phyloP scores from a whole-genome alignment of 2,888 invertebrate species.

The Lutraria lutraria region DNA sequence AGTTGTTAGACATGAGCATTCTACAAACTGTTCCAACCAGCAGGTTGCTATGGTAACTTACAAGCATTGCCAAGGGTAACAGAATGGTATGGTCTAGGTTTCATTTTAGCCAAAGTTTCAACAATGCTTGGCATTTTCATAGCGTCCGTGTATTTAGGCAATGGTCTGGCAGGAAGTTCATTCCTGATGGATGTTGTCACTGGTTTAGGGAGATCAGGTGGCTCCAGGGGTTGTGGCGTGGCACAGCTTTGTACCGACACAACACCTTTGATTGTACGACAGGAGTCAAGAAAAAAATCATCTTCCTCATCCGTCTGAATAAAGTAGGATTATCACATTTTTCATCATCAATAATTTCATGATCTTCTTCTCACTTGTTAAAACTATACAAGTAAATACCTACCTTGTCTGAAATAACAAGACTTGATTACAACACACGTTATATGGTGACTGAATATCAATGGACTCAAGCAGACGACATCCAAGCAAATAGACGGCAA shows the following conservation, averaged over 20 bases:
- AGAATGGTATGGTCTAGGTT: slow-evolving; percentile 67
- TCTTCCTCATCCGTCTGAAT: slow-evolving; percentile 62
- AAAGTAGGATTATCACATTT: background rate
- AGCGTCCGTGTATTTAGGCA: slow-evolving; percentile 64
- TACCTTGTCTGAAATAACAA: slow-evolving; percentile 24
- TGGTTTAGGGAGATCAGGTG: slow-evolving; percentile 62
- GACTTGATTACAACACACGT: background rate
- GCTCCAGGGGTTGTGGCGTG: slow-evolving; percentile 69
- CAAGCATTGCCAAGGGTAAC: slow-evolving; percentile 68
- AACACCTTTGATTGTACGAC: slow-evolving; percentile 42
- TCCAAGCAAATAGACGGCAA: background rate
- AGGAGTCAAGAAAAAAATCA: slow-evolving; percentile 57
- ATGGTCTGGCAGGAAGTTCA: slow-evolving; percentile 61
- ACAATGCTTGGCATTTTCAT: slow-evolving; percentile 73
- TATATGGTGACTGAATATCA: background rate
- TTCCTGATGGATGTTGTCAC: slow-evolving; percentile 64
- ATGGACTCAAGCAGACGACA: background rate
- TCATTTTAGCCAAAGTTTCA: slow-evolving; percentile 71
- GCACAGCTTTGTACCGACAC: slow-evolving; percentile 62
- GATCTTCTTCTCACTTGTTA: background rate
- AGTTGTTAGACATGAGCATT: background rate
- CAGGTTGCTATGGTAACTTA: slow-evolving; percentile 54
- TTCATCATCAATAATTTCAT: background rate
- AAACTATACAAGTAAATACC: background rate
- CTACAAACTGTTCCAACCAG: slow-evolving; percentile 15